These are phyloP conservation scores for Latrodectus elegans DNA, from an alignment of 2,888 invertebrate genomes.

Conservation along the genomic window DNA sequence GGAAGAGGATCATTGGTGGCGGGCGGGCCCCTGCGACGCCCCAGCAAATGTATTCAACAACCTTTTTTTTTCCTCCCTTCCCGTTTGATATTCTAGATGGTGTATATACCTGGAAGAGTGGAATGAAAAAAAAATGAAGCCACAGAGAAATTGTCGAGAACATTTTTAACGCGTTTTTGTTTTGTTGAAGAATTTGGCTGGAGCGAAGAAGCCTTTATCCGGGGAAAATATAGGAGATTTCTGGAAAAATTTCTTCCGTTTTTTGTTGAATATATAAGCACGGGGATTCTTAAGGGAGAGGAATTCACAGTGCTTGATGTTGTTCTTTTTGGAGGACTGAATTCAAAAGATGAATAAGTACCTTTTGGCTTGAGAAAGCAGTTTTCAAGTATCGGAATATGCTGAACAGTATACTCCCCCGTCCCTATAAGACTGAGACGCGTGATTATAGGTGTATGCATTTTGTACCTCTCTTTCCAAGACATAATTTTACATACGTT, in stretches of 20 bases:
- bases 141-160: not conserved
- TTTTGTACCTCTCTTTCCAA: no score
- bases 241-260: conserved; percentile 10
- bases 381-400: conserved; percentile 39
- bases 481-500: no score
- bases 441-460: no score
- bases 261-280: conserved; percentile 54
- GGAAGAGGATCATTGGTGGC: conserved; percentile 44
- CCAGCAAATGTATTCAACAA: conserved; percentile 67
- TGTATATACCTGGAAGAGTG: not conserved
- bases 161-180: conserved; percentile 18
- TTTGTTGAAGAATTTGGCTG: conserved; percentile 5
- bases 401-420: not conserved
- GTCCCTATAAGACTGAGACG: no score
- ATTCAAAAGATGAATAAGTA: conserved; percentile 50
- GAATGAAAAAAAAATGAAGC: not conserved
- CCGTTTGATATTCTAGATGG: conserved; percentile 42
- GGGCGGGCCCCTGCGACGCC: not conserved
- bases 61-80: conserved; percentile 26
- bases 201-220: conserved; percentile 20
- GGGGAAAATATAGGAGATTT: conserved; percentile 54
- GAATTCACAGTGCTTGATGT: conserved; percentile 30
- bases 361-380: conserved; percentile 34
- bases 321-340: conserved; percentile 48
- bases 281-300: conserved; percentile 16